Evolutionary conservation across 1,140 invertebrate species (phyloP).

Genomic region (Tetraneura akinire): DNA sequence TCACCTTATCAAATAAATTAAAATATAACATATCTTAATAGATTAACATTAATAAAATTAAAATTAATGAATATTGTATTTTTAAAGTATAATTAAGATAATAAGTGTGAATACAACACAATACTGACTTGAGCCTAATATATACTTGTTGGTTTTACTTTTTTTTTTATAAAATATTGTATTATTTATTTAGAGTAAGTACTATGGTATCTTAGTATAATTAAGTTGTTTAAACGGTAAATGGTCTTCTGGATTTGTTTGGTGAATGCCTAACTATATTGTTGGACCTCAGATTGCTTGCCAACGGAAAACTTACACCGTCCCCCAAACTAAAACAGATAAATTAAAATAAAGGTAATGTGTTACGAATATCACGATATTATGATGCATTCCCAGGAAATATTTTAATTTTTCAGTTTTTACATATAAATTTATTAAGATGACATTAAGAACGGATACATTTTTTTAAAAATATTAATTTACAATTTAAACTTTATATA

Average conservation of each 20-base stretch:
- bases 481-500: neutral
- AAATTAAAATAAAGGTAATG: constrained; percentile 48
- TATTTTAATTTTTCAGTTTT: neutral
- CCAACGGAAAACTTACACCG: constrained; percentile 81
- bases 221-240: constrained; percentile 33
- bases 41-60: constrained; percentile 37
- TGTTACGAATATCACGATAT: constrained; percentile 32
- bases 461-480: too few relatives aligned
- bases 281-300: constrained; percentile 69
- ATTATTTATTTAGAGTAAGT: constrained; percentile 31
- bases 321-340: constrained; percentile 79
- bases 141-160: constrained; percentile 25
- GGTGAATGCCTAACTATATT: constrained; percentile 85
- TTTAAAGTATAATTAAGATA: constrained; percentile 1
- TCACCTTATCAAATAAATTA: constrained; percentile 32
- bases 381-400: constrained; percentile 8
- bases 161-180: constrained; percentile 21
- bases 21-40: constrained; percentile 33
- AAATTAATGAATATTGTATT: constrained; percentile 27
- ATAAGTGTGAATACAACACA: constrained; percentile 43
- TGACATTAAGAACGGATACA: constrained; percentile 2
- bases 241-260: constrained; percentile 72
- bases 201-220: neutral
- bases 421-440: neutral
- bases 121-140: constrained; percentile 36